phyloP scores from a whole-genome alignment of 1,140 invertebrate species.

The Venturia canescens region DNA sequence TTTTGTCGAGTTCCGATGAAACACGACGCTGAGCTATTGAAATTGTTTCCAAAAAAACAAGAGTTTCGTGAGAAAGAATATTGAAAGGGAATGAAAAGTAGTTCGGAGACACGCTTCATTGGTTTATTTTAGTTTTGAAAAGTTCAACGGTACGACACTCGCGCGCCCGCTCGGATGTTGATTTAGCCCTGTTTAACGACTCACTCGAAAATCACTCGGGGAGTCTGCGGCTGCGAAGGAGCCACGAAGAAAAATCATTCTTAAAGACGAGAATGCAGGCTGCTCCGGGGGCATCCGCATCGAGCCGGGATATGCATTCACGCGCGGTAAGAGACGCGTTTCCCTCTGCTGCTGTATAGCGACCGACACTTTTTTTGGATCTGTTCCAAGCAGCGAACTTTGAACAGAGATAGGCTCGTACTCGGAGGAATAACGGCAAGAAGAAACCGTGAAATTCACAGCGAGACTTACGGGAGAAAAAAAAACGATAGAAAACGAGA shows the following conservation, averaged over 20 bases:
- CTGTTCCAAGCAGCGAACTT: conserved; percentile 55
- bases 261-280: conserved; percentile 44
- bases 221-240: too few species aligned
- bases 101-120: too few species aligned
- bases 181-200: conserved; percentile 73
- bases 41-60: neutral
- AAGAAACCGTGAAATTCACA: conserved; percentile 25
- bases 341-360: neutral
- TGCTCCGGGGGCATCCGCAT: neutral
- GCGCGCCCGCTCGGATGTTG: conserved; percentile 65
- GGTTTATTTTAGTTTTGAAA: neutral
- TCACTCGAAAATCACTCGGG: conserved; percentile 72
- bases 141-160: conserved; percentile 31
- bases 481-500: neutral
- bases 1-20: conserved; percentile 46
- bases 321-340: neutral
- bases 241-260: conserved; percentile 22
- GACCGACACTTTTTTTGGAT: conserved; percentile 31
- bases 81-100: neutral
- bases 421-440: conserved; percentile 36
- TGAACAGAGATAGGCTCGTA: conserved; percentile 51
- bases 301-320: too few species aligned
- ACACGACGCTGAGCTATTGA: conserved; percentile 38
- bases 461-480: neutral
- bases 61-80: neutral